Evolutionary conservation across 2,113 vertebrate species (phyloP).

Genomic region (Cinclus mexicanus): DNA sequence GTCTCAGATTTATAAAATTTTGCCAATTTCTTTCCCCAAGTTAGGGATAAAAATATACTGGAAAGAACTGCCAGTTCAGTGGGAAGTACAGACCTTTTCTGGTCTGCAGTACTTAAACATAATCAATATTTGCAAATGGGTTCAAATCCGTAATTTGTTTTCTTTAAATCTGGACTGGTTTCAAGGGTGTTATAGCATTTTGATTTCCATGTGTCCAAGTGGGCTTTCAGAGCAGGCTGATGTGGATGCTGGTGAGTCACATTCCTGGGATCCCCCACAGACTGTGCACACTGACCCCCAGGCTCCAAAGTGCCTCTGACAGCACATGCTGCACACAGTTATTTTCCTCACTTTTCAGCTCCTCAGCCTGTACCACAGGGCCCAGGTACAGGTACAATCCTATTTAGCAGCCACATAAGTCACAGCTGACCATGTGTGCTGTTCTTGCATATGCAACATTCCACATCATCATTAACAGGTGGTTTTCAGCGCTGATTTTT

Average conservation of each 20-base stretch:
- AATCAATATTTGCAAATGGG: neutral
- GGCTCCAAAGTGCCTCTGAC: neutral
- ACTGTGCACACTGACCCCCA: rapidly evolving
- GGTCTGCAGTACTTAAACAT: neutral
- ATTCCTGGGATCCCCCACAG: rapidly evolving
- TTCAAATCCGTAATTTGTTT: neutral
- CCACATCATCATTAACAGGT: neutral
- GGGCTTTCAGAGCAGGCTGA: neutral
- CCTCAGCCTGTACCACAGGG: neutral
- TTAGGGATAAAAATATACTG: neutral
- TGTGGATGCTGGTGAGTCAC: neutral
- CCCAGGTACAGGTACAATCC: neutral
- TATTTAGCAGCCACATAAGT: neutral
- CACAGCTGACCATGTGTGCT: neutral
- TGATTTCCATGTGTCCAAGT: neutral
- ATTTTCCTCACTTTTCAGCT: neutral
- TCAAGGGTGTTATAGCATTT: neutral
- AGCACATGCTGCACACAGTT: neutral
- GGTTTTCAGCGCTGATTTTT: neutral
- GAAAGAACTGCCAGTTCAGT: neutral
- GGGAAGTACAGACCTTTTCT: neutral
- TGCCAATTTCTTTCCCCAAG: neutral
- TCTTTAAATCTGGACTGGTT: neutral
- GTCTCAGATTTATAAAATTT: neutral
- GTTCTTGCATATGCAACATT: neutral